Percentiles rank a stretch among this genome's conserved stretches.
Evolutionary conservation across 2,888 invertebrate species (phyloP).

Genomic region (Drosophila mulleri): DNA sequence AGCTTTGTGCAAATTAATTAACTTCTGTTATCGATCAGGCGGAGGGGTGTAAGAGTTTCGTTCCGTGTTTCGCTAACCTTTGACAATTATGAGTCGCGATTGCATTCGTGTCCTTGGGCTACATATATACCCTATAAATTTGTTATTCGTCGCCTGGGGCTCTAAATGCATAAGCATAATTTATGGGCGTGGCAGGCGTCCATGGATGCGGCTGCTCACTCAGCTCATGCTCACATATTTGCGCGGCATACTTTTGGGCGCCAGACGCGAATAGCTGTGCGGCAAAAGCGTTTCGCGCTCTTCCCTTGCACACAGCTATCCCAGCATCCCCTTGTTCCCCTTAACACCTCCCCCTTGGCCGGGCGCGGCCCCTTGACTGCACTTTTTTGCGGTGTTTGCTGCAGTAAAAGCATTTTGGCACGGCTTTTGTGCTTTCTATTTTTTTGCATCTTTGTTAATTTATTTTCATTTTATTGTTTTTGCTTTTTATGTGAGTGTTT

Average conservation of each 20-base stretch:
- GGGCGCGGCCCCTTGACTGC: background rate
- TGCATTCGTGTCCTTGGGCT: conserved; percentile 29
- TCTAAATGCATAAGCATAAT: conserved; percentile 76
- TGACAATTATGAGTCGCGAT: conserved; percentile 18
- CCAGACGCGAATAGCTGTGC: conserved; percentile 41
- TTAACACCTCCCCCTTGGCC: background rate
- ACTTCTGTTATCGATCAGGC: background rate
- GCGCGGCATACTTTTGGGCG: conserved; percentile 71
- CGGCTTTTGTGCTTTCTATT: conserved; percentile 46
- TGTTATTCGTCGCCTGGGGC: conserved; percentile 47
- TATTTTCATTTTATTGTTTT: conserved; percentile 71
- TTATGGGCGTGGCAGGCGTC: conserved; percentile 48
- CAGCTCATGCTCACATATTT: conserved; percentile 64
- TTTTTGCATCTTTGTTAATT: conserved; percentile 56
- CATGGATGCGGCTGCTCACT: conserved; percentile 11
- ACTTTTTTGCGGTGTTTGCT: conserved; percentile 29
- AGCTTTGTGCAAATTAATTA: background rate
- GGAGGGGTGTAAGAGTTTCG: background rate
- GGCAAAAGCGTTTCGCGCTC: conserved; percentile 52
- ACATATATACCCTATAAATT: conserved; percentile 59
- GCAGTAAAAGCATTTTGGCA: conserved; percentile 77
- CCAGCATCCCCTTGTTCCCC: background rate
- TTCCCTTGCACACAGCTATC: conserved; percentile 31
- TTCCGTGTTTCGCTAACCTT: background rate
- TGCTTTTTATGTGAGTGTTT: conserved; percentile 40